Evolutionary conservation across 92 coral and sea anemone genomes (phyloP).

Genomic region (Zoanthus sociatus): DNA sequence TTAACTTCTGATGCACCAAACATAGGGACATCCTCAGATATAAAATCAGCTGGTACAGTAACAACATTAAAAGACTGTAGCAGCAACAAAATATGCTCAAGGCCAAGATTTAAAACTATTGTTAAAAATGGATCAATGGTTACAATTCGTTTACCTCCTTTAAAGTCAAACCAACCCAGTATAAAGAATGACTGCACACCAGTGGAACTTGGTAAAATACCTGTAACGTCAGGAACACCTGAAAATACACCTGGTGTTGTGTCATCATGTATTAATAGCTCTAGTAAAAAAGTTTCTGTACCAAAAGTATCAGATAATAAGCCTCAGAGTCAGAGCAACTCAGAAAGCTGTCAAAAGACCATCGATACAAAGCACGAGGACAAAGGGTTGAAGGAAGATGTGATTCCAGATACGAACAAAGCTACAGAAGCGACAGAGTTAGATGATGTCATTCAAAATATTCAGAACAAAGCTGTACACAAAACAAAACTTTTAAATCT

Average conservation of each 20-base stretch:
- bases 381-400: neutral
- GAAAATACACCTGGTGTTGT: neutral
- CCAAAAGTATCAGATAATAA: neutral
- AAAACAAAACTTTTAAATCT: neutral
- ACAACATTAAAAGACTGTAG: neutral
- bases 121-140: conserved; percentile 76
- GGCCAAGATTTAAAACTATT: conserved; percentile 71
- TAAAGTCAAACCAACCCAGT: conserved; percentile 40
- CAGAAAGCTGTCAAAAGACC: neutral
- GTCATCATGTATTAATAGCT: neutral
- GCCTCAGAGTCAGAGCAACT: neutral
- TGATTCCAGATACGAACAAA: neutral
- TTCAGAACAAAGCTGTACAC: neutral
- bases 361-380: neutral
- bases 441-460: neutral
- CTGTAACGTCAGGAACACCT: neutral
- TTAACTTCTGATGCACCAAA: neutral
- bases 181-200: neutral
- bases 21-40: neutral
- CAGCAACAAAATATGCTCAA: conserved; percentile 25
- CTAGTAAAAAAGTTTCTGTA: neutral
- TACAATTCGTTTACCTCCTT: conserved; percentile 57
- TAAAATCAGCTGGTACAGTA: neutral
- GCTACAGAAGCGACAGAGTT: neutral
- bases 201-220: neutral